Evolutionary conservation across 2,797 vertebrate genomes (phyloP), one percentile per base, ranked within the genome.

Genomic region (Erethizon dorsatum): DNA sequence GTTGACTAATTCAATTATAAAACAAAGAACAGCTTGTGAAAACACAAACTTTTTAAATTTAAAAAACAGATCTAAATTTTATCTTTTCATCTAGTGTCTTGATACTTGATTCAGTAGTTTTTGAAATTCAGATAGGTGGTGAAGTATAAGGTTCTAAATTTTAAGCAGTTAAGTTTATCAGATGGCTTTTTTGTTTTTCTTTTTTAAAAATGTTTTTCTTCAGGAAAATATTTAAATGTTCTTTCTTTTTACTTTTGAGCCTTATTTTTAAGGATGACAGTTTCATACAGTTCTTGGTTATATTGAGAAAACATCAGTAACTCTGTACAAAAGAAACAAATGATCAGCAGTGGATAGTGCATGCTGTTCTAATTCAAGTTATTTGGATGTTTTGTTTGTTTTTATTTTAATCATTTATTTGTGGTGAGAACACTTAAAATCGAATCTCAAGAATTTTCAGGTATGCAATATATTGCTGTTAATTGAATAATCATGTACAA

Each of bases 1-100:
- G 98, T 99, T 98, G 98, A 98, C 99, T 99, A 99, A 99, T 99
- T 99, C 99, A 99, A 99, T 99, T 99, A 99, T 99, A 99, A 99
- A 99, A 99, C 99, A 22, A 99, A 99, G 99, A 99, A 99, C 99
- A 99, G 98, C 99, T 99, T 99, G 99, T 99, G 98, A 99, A 99
- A 99, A 99, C 98, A 98, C 26, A 75, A 17, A 67, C 22, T 26
- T 47, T 26, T 45, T 45, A 45, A 75, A 75, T 90, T 65, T 86
- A 63, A 88, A 94, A 59, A 79, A 63, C 52, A 89, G 10, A 67
- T 88, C 28, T 83, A 83, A 92, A 89, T 91, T 87, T 65, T 47
- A 1, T 79, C 17, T 78, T 85, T n/a, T 83, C 37, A 63, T 52
- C 18, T 83, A 71, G 11, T 75, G 33, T 26, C 33, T 75, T 93